Evolutionary conservation across 2,113 vertebrate genomes (phyloP).

Genomic region (Podarcis raffonei): DNA sequence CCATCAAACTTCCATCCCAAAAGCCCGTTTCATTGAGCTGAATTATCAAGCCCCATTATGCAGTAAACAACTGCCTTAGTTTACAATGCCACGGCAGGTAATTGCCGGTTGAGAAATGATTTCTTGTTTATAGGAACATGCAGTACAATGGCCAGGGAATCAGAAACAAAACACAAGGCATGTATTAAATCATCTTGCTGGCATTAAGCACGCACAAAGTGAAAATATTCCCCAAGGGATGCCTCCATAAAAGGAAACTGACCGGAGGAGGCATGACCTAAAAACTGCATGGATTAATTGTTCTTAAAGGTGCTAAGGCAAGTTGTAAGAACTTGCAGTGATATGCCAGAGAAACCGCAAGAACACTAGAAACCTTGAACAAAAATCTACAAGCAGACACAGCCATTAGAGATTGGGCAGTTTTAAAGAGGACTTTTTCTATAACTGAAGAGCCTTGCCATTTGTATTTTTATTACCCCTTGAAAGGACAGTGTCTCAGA

Average conservation of each 20-base stretch:
- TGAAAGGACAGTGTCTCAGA: background rate
- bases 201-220: background rate
- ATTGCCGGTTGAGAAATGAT: constrained; percentile 34
- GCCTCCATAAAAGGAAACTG: background rate
- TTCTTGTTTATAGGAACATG: constrained; percentile 39
- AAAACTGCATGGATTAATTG: background rate
- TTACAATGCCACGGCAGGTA: constrained; percentile 35
- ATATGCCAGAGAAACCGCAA: fast-evolving
- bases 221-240: constrained; percentile 18
- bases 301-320: background rate
- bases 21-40: constrained; percentile 1
- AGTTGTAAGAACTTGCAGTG: background rate
- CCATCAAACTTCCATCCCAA: background rate
- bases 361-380: background rate
- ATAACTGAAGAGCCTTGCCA: background rate
- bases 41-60: constrained; percentile 4
- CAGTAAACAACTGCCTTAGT: background rate
- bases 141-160: constrained; percentile 7
- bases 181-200: constrained; percentile 23
- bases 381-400: background rate
- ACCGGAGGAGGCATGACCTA: background rate
- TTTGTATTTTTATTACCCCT: background rate
- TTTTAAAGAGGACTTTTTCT: background rate
- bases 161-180: constrained; percentile 14
- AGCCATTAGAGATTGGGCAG: background rate